These are phyloP conservation scores for Sisor rabdophorus DNA, from an alignment of 2,113 vertebrate species.

Conservation along the genomic window DNA sequence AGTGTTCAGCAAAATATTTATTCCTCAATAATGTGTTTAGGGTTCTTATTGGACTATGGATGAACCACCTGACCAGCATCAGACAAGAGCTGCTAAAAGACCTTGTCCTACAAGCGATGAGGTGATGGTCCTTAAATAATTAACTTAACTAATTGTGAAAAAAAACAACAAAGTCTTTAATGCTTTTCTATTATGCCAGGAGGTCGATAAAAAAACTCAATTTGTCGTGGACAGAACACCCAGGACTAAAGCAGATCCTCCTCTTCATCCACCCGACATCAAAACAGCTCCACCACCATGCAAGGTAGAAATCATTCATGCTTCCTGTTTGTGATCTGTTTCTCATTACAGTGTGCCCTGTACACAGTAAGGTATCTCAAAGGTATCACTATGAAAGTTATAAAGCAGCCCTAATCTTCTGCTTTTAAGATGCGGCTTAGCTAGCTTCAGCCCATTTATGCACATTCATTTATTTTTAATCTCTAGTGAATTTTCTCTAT, in stretches of 20 bases:
- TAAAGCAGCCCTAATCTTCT: not conserved
- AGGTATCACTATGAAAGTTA: not conserved
- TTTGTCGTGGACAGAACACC: slow-evolving; percentile 32
- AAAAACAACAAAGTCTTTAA: not conserved
- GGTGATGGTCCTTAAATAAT: slow-evolving; percentile 56
- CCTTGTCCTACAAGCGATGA: slow-evolving; percentile 83
- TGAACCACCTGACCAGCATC: slow-evolving; percentile 69
- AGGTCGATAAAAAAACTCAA: slow-evolving; percentile 5
- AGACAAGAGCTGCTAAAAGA: slow-evolving; percentile 76
- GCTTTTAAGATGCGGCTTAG: not conserved
- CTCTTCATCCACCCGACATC: slow-evolving; percentile 37
- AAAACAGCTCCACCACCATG: slow-evolving; percentile 65
- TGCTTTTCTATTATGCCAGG: not conserved
- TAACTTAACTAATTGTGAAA: not conserved
- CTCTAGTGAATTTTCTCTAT: not conserved
- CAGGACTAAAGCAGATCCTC: slow-evolving; percentile 46
- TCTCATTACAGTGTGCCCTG: too few species aligned
- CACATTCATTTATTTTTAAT: not conserved
- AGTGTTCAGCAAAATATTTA: not conserved
- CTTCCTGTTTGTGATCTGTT: slow-evolving; percentile 1
- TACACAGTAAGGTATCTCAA: not conserved
- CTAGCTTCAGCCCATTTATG: not conserved
- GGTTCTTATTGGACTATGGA: slow-evolving; percentile 98
- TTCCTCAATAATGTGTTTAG: slow-evolving; percentile 64
- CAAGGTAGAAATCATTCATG: slow-evolving; percentile 59